These are phyloP conservation scores for Hippotragus niger DNA, from an alignment of 2,113 vertebrate species.

Conservation along the genomic window DNA sequence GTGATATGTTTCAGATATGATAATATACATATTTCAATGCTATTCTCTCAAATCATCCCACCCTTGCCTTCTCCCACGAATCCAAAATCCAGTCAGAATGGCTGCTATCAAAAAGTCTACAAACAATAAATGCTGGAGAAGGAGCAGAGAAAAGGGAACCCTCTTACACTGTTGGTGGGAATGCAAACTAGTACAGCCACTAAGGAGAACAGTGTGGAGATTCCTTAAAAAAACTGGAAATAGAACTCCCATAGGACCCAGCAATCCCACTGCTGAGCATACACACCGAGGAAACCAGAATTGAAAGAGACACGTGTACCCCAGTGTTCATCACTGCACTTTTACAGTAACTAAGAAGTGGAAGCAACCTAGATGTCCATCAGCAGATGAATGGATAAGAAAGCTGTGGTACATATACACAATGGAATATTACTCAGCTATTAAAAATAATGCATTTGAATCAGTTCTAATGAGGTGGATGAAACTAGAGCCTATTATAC, in stretches of 20 bases:
- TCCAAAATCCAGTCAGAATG: not conserved
- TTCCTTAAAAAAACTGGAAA: not conserved
- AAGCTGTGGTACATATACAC: not conserved
- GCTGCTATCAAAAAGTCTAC: not conserved
- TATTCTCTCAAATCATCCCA: not conserved
- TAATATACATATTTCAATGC: not conserved
- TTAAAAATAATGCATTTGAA: not conserved
- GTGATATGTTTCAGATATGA: not conserved
- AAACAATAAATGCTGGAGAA: not conserved
- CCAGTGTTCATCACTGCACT: not conserved
- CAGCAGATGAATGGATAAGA: not conserved
- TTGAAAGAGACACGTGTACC: not conserved
- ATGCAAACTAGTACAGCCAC: not conserved
- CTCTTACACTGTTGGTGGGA: not conserved
- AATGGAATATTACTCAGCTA: not conserved
- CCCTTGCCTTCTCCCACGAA: not conserved
- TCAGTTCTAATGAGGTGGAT: not conserved
- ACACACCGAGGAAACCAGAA: not conserved
- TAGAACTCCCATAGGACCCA: not conserved
- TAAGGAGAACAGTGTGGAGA: not conserved
- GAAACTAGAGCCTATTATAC: not conserved
- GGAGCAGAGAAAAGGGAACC: not conserved
- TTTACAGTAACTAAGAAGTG: not conserved
- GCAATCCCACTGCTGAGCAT: not conserved
- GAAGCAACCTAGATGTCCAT: not conserved